Evolutionary conservation across 2,888 invertebrate genomes (phyloP).

Genomic region (Eristalis pertinax): DNA sequence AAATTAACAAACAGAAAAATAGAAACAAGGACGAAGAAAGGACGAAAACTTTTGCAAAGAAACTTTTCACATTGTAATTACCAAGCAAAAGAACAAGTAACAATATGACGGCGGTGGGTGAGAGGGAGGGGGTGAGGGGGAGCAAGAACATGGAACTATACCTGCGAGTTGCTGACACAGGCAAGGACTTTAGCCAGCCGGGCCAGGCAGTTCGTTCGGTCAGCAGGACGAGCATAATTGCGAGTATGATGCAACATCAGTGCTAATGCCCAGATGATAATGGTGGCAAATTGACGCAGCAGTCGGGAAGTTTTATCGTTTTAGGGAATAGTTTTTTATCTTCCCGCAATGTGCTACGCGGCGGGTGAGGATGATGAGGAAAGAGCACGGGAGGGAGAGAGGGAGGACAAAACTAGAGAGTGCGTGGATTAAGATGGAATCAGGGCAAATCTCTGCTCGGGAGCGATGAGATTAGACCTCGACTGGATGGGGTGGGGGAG

Average conservation of each 20-base stretch:
- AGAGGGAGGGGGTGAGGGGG: background rate
- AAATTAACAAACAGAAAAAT: conserved; percentile 23
- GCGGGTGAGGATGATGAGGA: background rate
- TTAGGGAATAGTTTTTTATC: background rate
- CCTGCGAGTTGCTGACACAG: background rate
- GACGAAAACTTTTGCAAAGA: conserved; percentile 27
- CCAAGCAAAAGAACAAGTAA: background rate
- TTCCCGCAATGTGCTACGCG: background rate
- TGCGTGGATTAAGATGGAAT: background rate
- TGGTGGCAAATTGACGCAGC: conserved; percentile 34
- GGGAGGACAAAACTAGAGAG: background rate
- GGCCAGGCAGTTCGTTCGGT: background rate
- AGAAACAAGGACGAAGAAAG: background rate
- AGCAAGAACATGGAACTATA: background rate
- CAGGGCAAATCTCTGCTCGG: background rate
- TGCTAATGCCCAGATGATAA: conserved; percentile 48
- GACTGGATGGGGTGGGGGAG: background rate
- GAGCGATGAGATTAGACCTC: background rate
- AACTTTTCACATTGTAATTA: conserved; percentile 53
- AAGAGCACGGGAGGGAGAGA: background rate
- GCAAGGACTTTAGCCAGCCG: background rate
- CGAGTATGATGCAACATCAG: conserved; percentile 37
- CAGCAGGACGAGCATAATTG: conserved; percentile 33
- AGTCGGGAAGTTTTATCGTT: conserved; percentile 20
- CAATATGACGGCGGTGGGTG: background rate